Evolutionary conservation across 2,113 vertebrate genomes (phyloP).

Genomic region (Prochilodus magdalenae): DNA sequence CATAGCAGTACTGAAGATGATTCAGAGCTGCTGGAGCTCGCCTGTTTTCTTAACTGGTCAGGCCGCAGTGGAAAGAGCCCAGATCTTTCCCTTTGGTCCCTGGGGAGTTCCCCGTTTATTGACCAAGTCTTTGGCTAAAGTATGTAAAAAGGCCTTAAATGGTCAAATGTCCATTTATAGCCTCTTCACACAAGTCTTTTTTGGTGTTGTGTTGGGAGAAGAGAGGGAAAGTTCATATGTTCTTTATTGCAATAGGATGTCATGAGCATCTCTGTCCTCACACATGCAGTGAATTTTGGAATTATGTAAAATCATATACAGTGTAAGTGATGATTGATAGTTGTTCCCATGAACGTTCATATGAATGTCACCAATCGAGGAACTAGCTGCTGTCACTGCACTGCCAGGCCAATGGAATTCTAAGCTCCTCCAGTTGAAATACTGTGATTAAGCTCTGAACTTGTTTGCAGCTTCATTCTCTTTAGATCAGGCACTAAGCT

Average conservation of each 20-base stretch:
- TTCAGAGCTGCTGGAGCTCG: conserved; percentile 37
- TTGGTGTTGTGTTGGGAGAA: conserved; percentile 46
- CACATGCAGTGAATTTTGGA: neutral
- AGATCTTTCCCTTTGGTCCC: conserved; percentile 74
- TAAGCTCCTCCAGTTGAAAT: neutral
- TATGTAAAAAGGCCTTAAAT: conserved; percentile 75
- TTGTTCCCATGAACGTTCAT: too few relatives aligned
- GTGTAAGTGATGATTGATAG: too few relatives aligned
- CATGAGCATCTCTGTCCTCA: neutral
- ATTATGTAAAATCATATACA: too few relatives aligned
- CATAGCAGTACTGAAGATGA: conserved; percentile 18
- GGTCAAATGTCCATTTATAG: conserved; percentile 64
- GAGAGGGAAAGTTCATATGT: conserved; percentile 55
- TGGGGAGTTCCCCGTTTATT: conserved; percentile 74
- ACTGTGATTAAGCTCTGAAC: neutral
- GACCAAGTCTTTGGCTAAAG: conserved; percentile 63
- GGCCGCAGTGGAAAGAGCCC: conserved; percentile 65
- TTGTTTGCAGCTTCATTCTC: conserved; percentile 28
- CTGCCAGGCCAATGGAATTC: neutral
- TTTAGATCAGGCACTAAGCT: conserved; percentile 38
- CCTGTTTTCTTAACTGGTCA: conserved; percentile 71
- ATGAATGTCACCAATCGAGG: too few relatives aligned
- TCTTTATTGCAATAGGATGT: neutral
- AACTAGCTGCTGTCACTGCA: neutral
- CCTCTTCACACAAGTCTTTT: conserved; percentile 13